A percentile compares a stretch with the other conserved stretches of the same genome.
Conservation (phyloP, 2,888 invertebrate species). For the Diarsia dahlii region DNA sequence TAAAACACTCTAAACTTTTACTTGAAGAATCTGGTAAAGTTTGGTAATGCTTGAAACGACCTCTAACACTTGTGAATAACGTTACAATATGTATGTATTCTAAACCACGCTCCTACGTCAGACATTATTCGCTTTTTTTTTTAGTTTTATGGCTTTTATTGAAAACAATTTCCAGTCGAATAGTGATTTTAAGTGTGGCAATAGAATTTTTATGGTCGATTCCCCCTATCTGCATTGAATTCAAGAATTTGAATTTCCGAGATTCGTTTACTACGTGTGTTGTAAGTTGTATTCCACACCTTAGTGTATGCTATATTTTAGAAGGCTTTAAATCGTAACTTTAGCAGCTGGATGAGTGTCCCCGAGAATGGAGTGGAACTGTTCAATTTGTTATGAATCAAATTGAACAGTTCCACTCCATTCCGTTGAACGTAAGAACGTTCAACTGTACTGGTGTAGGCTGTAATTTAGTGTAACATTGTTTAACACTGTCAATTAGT, state of each 20-base stretch:
- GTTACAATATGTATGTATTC: constrained; percentile 45
- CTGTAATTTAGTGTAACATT: neutral
- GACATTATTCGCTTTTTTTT: constrained; percentile 37
- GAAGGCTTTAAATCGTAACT: neutral
- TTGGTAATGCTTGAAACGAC: constrained; percentile 8
- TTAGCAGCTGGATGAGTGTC: neutral
- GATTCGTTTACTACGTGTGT: constrained; percentile 2
- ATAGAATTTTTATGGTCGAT: constrained; percentile 55
- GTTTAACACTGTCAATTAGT: neutral
- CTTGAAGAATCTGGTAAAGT: constrained; percentile 9
- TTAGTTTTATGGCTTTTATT: constrained; percentile 41
- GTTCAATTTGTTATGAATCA: too few species aligned
- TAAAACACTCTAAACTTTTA: constrained; percentile 28
- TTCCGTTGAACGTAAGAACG: too few species aligned
- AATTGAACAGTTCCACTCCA: too few species aligned
- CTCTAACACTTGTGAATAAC: constrained; percentile 41
- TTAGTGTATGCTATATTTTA: neutral
- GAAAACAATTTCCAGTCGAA: constrained; percentile 53
- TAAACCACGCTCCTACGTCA: constrained; percentile 35
- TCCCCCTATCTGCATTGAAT: constrained; percentile 11
- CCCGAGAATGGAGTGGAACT: neutral
- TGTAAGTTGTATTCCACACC: neutral
- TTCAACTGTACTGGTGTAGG: neutral
- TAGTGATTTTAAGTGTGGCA: constrained; percentile 50
- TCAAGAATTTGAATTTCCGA: constrained; percentile 2